Evolutionary conservation across 2,113 vertebrate genomes (phyloP).

Genomic region (Coryphaenoides rupestris): DNA sequence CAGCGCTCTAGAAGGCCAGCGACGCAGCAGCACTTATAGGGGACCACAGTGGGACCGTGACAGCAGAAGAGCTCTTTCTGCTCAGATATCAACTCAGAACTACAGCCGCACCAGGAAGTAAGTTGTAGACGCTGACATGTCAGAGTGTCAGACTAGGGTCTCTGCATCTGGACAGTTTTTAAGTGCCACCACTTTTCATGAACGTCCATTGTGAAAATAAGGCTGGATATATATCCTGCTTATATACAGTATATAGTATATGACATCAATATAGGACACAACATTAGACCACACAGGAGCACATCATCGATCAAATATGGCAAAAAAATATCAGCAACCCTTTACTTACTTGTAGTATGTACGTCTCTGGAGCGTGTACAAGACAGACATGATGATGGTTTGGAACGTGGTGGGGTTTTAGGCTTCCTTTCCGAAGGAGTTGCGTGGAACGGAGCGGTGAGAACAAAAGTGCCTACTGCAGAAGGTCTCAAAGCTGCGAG

Average conservation of each 20-base stretch:
- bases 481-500: slow-evolving; percentile 43
- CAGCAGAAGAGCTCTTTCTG: slow-evolving; percentile 43
- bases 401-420: slow-evolving; percentile 38
- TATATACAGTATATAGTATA: too few species aligned
- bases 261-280: slow-evolving; percentile 12
- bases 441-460: slow-evolving; percentile 48
- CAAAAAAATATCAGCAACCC: slow-evolving; percentile 55
- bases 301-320: slow-evolving; percentile 45
- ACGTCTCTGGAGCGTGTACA: slow-evolving; percentile 27
- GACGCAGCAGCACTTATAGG: slow-evolving; percentile 12
- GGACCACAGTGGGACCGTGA: slow-evolving; percentile 34
- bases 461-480: slow-evolving; percentile 76
- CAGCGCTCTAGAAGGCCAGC: slow-evolving; percentile 77
- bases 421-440: slow-evolving; percentile 25
- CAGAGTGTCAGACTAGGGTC: slow-evolving; percentile 23
- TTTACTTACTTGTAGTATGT: slow-evolving; percentile 68
- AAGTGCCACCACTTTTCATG: slow-evolving; percentile 26
- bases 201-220: slow-evolving; percentile 29
- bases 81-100: slow-evolving; percentile 50
- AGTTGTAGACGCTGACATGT: slow-evolving; percentile 19
- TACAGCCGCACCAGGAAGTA: slow-evolving; percentile 24
- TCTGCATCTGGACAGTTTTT: slow-evolving; percentile 4
- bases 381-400: slow-evolving; percentile 9
- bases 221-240: slow-evolving; percentile 15
- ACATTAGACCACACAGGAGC: slow-evolving; percentile 49